Conservation (phyloP, 2,888 invertebrate species). For the Ormyrus labotus region DNA sequence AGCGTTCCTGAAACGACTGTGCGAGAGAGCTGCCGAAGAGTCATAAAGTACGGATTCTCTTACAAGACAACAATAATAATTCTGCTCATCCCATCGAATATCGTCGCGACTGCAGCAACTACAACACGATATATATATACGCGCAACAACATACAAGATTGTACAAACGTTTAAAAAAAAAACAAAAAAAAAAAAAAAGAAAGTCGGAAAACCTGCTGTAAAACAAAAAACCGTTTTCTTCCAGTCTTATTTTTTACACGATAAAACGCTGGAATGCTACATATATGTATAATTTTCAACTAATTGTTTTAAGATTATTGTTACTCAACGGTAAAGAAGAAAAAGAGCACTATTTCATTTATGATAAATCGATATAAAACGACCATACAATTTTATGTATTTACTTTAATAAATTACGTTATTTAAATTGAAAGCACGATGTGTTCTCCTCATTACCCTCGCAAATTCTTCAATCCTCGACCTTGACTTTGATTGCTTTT, state of each 20-base stretch:
- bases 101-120: too few species aligned
- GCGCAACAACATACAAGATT: too few species aligned
- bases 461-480: too few species aligned
- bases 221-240: too few species aligned
- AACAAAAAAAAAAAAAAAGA: too few species aligned
- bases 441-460: neutral
- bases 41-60: neutral
- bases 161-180: too few species aligned
- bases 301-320: conserved; percentile 40
- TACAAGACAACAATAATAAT: too few species aligned
- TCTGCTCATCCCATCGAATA: too few species aligned
- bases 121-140: too few species aligned
- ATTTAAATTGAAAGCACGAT: conserved; percentile 44
- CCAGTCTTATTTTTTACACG: too few species aligned
- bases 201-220: too few species aligned
- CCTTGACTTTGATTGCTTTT: too few species aligned
- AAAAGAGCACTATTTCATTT: conserved; percentile 58
- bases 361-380: conserved; percentile 64
- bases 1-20: conserved; percentile 90
- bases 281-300: conserved; percentile 20
- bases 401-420: conserved; percentile 69
- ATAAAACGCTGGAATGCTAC: conserved; percentile 34
- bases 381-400: conserved; percentile 67
- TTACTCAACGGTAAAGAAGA: conserved; percentile 31
- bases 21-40: conserved; percentile 77